These are phyloP conservation scores for Colinus virginianus DNA, from an alignment of 2,113 vertebrate species.

Conservation along the genomic window DNA sequence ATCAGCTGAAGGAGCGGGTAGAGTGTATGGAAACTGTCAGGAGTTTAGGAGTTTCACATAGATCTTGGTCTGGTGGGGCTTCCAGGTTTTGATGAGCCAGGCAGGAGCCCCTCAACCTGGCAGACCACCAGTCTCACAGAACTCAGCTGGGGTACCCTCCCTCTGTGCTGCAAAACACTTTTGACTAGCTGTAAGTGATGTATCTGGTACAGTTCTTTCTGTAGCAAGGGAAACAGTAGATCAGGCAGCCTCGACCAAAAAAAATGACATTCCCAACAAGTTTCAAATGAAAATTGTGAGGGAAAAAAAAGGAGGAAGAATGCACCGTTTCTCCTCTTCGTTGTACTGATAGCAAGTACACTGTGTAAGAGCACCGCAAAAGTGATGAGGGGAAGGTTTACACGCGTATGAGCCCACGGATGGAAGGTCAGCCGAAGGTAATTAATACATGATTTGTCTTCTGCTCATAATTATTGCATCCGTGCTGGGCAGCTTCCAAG, in stretches of 20 bases:
- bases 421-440: neutral
- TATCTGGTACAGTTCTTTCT: neutral
- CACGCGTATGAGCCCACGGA: rapidly evolving
- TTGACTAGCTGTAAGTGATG: neutral
- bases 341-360: neutral
- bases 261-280: neutral
- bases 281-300: neutral
- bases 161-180: neutral
- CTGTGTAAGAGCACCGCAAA: neutral
- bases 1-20: neutral
- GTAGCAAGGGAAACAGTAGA: neutral
- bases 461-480: neutral
- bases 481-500: neutral
- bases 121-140: neutral
- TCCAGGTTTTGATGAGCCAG: neutral
- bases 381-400: neutral
- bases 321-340: neutral
- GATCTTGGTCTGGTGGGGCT: neutral
- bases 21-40: neutral
- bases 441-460: neutral
- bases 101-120: neutral
- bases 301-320: rapidly evolving
- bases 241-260: neutral
- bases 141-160: neutral
- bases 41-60: neutral